A percentile compares a stretch with the other conserved stretches of the same genome.
Conservation (phyloP, 2,113 vertebrate species). For the Misgurnus anguillicaudatus region DNA sequence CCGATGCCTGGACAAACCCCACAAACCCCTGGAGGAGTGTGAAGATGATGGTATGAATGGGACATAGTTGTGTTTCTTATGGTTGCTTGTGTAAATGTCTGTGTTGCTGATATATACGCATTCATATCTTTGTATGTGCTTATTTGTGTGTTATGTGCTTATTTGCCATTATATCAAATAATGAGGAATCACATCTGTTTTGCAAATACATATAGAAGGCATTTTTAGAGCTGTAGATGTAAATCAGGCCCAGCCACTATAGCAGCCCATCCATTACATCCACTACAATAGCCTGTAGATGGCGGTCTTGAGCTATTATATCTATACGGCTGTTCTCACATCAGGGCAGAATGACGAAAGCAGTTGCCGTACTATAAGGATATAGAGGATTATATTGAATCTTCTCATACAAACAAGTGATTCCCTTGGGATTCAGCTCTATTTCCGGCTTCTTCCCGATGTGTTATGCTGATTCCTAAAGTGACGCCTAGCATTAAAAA, state of each 20-base stretch:
- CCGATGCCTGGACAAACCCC: constrained; percentile 97
- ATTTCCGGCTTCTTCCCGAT: not conserved
- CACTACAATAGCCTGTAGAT: constrained; percentile 57
- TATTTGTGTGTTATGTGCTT: not conserved
- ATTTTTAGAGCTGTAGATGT: not conserved
- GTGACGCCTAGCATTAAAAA: not conserved
- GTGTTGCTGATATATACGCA: not conserved
- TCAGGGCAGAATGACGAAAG: constrained; percentile 27
- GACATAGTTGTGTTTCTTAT: not conserved
- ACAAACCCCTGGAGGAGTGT: constrained; percentile 98
- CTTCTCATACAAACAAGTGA: constrained; percentile 47
- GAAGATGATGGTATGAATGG: constrained; percentile 92
- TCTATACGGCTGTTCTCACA: constrained; percentile 1
- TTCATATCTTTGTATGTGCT: not conserved
- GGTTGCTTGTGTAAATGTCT: constrained; percentile 8
- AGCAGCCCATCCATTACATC: not conserved
- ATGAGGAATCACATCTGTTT: not conserved
- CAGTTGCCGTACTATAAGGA: constrained; percentile 36
- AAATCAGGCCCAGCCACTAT: not conserved
- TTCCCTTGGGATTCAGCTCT: constrained; percentile 5
- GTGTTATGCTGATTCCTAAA: not conserved
- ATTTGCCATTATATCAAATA: not conserved
- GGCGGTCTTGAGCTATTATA: constrained; percentile 64
- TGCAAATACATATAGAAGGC: not conserved
- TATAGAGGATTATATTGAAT: constrained; percentile 47